Percentiles rank a stretch among this genome's conserved stretches.
These are phyloP conservation scores for Disparrhopalites patrizii DNA, from an alignment of 2,888 invertebrate species.

Conservation along the genomic window DNA sequence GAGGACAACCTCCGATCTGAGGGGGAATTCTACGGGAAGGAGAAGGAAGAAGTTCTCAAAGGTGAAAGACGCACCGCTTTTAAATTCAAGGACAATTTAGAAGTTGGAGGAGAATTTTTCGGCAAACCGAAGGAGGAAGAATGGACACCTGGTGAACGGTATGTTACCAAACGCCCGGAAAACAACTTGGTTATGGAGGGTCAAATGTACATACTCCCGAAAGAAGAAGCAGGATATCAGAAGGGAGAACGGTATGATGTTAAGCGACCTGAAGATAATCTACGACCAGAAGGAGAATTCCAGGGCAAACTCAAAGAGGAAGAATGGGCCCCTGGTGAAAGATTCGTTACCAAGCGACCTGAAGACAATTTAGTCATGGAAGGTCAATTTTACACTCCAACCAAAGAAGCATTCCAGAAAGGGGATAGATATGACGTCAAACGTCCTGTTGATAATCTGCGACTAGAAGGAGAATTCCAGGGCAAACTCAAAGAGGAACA, in stretches of 20 bases:
- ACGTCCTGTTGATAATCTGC: slow-evolving; percentile 58
- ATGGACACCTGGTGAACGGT: slow-evolving; percentile 55
- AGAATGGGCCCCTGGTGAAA: slow-evolving; percentile 51
- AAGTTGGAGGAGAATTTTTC: slow-evolving; percentile 53
- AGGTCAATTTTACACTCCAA: slow-evolving; percentile 49
- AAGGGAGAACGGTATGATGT: slow-evolving; percentile 59
- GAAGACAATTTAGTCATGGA: slow-evolving; percentile 59
- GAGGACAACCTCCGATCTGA: slow-evolving; percentile 59
- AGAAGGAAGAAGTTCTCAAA: slow-evolving; percentile 42
- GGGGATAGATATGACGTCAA: slow-evolving; percentile 51
- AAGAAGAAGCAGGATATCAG: slow-evolving; percentile 50
- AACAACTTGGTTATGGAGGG: slow-evolving; percentile 56
- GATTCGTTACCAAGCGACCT: slow-evolving; percentile 53
- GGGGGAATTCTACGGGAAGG: slow-evolving; percentile 37
- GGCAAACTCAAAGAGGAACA: slow-evolving; percentile 52
- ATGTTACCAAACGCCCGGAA: slow-evolving; percentile 47
- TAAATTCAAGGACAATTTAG: slow-evolving; percentile 56
- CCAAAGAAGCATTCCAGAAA: slow-evolving; percentile 51
- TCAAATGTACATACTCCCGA: slow-evolving; percentile 28
- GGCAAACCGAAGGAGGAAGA: slow-evolving; percentile 9
- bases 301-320: slow-evolving; percentile 55
- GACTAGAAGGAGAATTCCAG: slow-evolving; percentile 57
- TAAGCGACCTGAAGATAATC: slow-evolving; percentile 58
- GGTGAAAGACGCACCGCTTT: slow-evolving; percentile 24
- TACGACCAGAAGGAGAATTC: slow-evolving; percentile 58